Evolutionary conservation across 2,113 vertebrate genomes (phyloP), one percentile per base, ranked within the genome.

Genomic region (Heterotis niloticus): DNA sequence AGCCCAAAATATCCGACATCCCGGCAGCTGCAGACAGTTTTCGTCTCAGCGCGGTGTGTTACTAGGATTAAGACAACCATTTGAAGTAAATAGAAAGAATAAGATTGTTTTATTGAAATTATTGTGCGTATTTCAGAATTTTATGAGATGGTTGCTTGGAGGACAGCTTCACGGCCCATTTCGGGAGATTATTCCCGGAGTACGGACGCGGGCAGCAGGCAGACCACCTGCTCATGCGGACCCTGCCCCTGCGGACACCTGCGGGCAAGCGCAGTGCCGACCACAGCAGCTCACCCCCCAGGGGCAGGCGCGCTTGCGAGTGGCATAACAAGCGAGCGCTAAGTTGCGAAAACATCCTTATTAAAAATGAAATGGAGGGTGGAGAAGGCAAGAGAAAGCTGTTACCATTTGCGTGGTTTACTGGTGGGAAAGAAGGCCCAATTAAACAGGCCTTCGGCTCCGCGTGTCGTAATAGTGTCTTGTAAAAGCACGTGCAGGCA

Each of bases 321-420:
- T 81, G 68, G 28, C 79, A 34, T 18, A 84, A 74, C 66, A 69
- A n/a, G 69, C 44, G 54, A 75, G 69, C 70, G 79, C 67, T 77
- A 81, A 84, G 65, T 76, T 78, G 75, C 77, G 75, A 87, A 86
- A 84, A 84, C 69, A 26, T 57, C 54, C 69, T 11, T 75, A 82
- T 84, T 56, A 78, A 84, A 85, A 83, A 80, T 70, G 16, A 78
- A 78, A 73, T 14, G 17, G 82, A 78, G 67, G 29, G 75, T 57
- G 79, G 81, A 44, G 77, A 71, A 62, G 82, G 83, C 73, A 81
- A 77, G 79, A 79, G 80, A 80, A 85, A 88, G 90, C 88, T 88
- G 85, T 87, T 86, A 90, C 88, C 87, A 77, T 86, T 90, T 89
- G 90, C 80, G 14, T 77, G 80, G 81, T 91, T 92, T 90, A 90